A percentile compares a stretch with the other conserved stretches of the same genome.
Evolutionary conservation across 2,113 vertebrate genomes (phyloP).

Genomic region (Ciconia boyciana): DNA sequence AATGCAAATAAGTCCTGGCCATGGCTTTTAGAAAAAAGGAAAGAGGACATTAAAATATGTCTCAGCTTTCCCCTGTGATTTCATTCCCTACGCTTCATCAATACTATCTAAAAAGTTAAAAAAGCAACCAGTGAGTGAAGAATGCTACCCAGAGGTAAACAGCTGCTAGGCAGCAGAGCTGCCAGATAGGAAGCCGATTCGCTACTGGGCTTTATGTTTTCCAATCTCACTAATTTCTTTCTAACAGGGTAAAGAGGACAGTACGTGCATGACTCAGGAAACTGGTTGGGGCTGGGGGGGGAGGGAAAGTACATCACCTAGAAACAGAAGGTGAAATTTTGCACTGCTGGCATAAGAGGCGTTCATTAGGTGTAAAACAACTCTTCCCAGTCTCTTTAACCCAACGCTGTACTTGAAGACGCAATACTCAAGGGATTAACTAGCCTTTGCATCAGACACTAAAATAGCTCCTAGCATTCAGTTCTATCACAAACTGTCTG

Average conservation of each 20-base stretch:
- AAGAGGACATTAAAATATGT: neutral
- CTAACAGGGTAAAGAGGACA: neutral
- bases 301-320: neutral
- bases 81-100: neutral
- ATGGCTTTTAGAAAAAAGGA: neutral
- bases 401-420: neutral
- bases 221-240: neutral
- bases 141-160: neutral
- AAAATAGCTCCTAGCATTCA: neutral
- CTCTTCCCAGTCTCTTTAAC: neutral
- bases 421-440: neutral
- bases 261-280: neutral
- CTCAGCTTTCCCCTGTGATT: neutral
- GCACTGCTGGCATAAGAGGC: neutral
- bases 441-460: neutral
- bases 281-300: neutral
- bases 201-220: neutral
- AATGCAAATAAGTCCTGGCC: neutral
- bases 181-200: neutral
- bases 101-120: neutral
- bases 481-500: neutral
- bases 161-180: neutral
- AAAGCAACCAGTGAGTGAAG: neutral
- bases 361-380: neutral
- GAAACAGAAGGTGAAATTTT: neutral